These are phyloP conservation scores for Otolemur crassicaudatus DNA, from an alignment of 2,797 vertebrate genomes.

Conservation along the genomic window DNA sequence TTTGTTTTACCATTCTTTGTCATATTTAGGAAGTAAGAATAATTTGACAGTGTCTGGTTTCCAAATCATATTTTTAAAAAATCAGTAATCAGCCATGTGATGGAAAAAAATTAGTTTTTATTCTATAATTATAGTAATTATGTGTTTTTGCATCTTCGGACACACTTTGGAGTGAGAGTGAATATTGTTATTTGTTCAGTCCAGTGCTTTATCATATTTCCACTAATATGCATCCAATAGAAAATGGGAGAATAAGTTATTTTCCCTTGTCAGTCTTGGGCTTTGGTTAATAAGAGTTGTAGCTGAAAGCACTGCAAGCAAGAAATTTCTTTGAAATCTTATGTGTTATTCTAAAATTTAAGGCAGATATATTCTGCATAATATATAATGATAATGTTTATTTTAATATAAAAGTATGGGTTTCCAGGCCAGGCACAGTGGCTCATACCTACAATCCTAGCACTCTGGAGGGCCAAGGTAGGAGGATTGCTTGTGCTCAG, in stretches of 20 bases:
- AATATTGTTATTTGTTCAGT: background rate
- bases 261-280: background rate
- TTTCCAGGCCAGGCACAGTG: background rate
- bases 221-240: background rate
- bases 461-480: no score
- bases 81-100: constrained; percentile 6
- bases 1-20: constrained; percentile 47
- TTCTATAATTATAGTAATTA: background rate
- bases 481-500: no score
- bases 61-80: background rate
- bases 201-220: background rate
- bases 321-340: constrained; percentile 32
- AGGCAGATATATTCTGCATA: background rate
- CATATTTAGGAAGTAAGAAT: background rate
- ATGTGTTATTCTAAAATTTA: constrained; percentile 48
- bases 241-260: background rate
- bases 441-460: no score
- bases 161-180: background rate
- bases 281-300: background rate
- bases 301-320: background rate
- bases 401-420: background rate
- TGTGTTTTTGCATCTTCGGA: background rate
- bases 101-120: constrained; percentile 22
- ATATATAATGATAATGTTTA: background rate
- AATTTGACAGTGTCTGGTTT: constrained; percentile 34